Base-by-base conservation (phyloP, 2,888 invertebrate genomes). In the Drosophila kanekoi region DNA sequence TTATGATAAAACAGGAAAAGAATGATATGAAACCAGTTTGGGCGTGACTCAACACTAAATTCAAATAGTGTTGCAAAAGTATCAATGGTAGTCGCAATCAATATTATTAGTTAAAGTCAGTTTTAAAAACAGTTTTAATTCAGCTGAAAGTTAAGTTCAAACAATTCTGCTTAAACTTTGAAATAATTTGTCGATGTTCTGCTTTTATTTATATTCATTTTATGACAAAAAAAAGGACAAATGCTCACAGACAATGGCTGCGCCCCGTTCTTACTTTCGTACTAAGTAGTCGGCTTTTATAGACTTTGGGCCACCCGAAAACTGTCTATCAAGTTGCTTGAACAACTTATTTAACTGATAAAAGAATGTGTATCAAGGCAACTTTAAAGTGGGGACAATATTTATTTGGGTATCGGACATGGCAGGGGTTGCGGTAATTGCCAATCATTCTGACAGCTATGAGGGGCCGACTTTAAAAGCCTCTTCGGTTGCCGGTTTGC, bases 361-460 rank as follows among this genome's bases (percentile, higher is more conserved):
- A 58, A 44, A 28, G 28, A 57, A 44, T 32, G 9, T 40, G 18
- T 41, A 43, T 23, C n/a, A 18, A 57, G 10, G n/a, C 10, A 28
- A 28, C 2, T 59, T 57, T 35, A 59, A 57, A 44, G 38, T 28
- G 18, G 8, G 9, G 23, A 44, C 14, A 18, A 28, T 44, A 44
- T 60, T 60, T 60, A 14, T 58, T 60, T 14, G 59, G 60, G 44
- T 60, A 20, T 51, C 23, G n/a, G 23, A 37, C 11, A 35, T 16
- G 47, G 14, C 3, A 16, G 20, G 44, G n/a, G 40, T 18, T 45
- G 8, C 40, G 48, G 35, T 54, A 47, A 65, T 72, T 72, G 73
- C 40, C 66, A 65, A 66, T 45, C 35, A 65, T 41, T 32, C 35
- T 41, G 45, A 8, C 59, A 71, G 45, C 40, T 41, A n/a, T 35